phyloP scores from a whole-genome alignment of 2,888 invertebrate species.

The Sinelater perroti region DNA sequence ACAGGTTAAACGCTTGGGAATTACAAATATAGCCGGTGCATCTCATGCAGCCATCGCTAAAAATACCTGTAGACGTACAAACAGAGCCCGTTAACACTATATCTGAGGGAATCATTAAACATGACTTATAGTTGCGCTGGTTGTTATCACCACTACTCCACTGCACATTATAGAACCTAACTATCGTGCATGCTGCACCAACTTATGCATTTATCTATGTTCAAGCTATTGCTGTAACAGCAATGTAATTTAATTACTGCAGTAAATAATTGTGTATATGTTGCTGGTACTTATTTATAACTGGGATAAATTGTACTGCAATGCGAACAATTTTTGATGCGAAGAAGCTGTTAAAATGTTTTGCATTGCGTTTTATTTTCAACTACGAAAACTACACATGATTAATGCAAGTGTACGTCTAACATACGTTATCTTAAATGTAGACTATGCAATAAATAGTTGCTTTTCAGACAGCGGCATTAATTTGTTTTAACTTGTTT shows the following conservation, averaged over 20 bases:
- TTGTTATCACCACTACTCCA: conserved; percentile 49
- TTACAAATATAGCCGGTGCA: conserved; percentile 31
- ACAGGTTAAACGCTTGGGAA: too few species aligned
- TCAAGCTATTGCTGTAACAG: conserved; percentile 33
- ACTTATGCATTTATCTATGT: conserved; percentile 40
- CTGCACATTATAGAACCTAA: conserved; percentile 41
- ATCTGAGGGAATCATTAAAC: conserved; percentile 47
- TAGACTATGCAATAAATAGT: too few species aligned
- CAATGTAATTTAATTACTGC: conserved; percentile 24
- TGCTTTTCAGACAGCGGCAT: too few species aligned
- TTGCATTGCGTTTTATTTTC: too few species aligned
- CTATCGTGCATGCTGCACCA: conserved; percentile 35
- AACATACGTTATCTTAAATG: too few species aligned
- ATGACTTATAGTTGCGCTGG: conserved; percentile 47
- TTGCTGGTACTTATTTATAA: too few species aligned
- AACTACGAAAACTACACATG: too few species aligned
- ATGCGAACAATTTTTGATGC: too few species aligned
- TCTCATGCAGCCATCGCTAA: conserved; percentile 42
- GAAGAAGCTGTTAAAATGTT: too few species aligned
- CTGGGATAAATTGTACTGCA: too few species aligned
- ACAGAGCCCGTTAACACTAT: conserved; percentile 38
- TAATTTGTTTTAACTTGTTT: too few species aligned
- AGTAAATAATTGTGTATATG: neutral
- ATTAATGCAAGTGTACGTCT: too few species aligned
- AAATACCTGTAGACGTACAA: conserved; percentile 43